Evolutionary conservation across 2,888 invertebrate species (phyloP).

Genomic region (Chironomus tentans): DNA sequence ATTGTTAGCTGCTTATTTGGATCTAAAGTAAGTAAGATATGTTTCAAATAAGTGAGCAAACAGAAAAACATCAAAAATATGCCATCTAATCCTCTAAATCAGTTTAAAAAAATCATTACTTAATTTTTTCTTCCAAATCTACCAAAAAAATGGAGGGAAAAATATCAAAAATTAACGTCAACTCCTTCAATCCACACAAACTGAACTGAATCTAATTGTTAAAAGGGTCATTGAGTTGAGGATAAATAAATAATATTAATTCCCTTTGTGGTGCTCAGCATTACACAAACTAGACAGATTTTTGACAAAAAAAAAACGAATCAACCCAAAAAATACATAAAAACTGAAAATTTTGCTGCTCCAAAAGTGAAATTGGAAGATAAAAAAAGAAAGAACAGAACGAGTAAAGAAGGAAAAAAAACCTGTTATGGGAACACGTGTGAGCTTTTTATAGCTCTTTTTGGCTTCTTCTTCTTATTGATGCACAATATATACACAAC

Average conservation of each 20-base stretch:
- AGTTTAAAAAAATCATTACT: no score
- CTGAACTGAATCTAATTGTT: no score
- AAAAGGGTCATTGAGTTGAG: no score
- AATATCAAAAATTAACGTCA: no score
- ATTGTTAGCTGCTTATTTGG: no score
- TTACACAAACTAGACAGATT: not conserved
- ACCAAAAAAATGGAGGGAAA: no score
- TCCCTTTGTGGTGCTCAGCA: not conserved
- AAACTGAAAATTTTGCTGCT: not conserved
- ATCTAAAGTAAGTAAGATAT: no score
- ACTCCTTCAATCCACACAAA: no score
- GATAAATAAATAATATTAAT: not conserved
- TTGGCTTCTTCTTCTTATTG: not conserved
- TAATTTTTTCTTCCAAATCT: no score
- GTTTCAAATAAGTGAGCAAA: no score
- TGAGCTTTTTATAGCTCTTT: slow-evolving; percentile 1
- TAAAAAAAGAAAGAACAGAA: not conserved
- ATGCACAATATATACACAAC: not conserved
- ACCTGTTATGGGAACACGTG: slow-evolving; percentile 24
- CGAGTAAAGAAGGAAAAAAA: not conserved
- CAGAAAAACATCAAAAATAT: no score
- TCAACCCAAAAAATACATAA: not conserved
- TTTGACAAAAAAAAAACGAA: not conserved
- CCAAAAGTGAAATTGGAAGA: not conserved
- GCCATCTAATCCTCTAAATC: no score